A percentile compares a stretch with the other conserved stretches of the same genome.
Evolutionary conservation across 2,113 vertebrate species (phyloP).

Genomic region (Ibidorhyncha struthersii): DNA sequence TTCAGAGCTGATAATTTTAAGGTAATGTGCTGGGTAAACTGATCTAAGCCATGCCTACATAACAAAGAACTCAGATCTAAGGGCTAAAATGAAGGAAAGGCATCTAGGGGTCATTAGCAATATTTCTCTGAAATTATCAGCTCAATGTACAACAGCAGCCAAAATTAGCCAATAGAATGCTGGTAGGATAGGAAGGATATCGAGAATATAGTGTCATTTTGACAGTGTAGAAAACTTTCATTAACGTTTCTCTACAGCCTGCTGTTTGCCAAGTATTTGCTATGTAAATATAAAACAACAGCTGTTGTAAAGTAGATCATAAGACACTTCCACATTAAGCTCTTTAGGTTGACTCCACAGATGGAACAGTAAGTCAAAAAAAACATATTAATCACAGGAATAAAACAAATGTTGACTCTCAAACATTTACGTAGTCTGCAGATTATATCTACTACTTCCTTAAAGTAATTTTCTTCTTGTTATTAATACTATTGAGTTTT

Average conservation of each 20-base stretch:
- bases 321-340: background rate
- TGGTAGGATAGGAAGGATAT: background rate
- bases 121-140: background rate
- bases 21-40: background rate
- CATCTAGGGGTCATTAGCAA: background rate
- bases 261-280: background rate
- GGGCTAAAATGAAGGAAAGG: background rate
- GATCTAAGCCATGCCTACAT: background rate
- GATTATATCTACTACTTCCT: background rate
- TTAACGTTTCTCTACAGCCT: background rate
- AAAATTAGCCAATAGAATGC: background rate
- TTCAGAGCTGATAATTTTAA: background rate
- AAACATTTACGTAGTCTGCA: background rate
- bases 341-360: background rate
- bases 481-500: background rate
- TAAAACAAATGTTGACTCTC: background rate
- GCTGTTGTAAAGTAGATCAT: background rate
- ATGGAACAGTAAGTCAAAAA: background rate
- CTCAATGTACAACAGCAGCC: background rate
- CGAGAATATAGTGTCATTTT: background rate
- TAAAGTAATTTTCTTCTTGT: background rate
- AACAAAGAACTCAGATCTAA: background rate
- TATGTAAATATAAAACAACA: background rate
- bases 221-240: background rate
- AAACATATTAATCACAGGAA: background rate